phyloP scores from a whole-genome alignment of 2,113 vertebrate species.

The Notothenia coriiceps region DNA sequence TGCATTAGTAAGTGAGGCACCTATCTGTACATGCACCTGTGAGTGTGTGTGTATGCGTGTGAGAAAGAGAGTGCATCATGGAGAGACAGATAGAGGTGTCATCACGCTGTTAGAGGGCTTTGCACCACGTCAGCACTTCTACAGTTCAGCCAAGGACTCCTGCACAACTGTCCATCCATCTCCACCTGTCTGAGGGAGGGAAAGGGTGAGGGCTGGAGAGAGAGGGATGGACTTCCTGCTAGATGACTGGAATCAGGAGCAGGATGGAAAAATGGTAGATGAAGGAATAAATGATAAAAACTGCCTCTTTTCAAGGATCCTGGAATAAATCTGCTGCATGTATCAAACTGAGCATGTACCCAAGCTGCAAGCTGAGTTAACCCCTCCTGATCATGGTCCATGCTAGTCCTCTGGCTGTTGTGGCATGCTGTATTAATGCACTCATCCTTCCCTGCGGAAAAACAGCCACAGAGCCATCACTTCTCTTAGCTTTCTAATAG shows the following conservation, averaged over 20 bases:
- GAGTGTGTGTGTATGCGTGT: conserved; percentile 24
- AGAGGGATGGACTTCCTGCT: conserved; percentile 32
- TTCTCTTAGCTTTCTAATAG: conserved; percentile 9
- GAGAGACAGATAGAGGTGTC: conserved; percentile 76
- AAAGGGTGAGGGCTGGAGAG: conserved; percentile 12
- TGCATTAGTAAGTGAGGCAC: conserved; percentile 31
- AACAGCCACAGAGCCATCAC: conserved; percentile 10
- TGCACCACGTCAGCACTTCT: conserved; percentile 76
- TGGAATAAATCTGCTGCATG: conserved; percentile 13
- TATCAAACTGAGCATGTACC: neutral
- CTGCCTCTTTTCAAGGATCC: conserved; percentile 28
- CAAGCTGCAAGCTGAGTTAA: conserved; percentile 9
- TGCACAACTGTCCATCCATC: conserved; percentile 72
- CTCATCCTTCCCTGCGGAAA: conserved; percentile 16
- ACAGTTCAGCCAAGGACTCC: conserved; percentile 81
- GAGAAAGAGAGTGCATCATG: conserved; percentile 39
- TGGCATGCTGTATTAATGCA: conserved; percentile 4
- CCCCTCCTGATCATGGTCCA: conserved; percentile 13
- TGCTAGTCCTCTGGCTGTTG: neutral
- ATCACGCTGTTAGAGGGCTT: conserved; percentile 66
- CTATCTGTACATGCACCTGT: conserved; percentile 56
- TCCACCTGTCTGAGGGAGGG: conserved; percentile 48
- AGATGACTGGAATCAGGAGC: conserved; percentile 24
- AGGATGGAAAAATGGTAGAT: conserved; percentile 22
- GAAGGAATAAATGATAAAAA: conserved; percentile 38